These are phyloP conservation scores for Percopsis omiscomaycus DNA, from an alignment of 2,797 vertebrate species.

Conservation along the genomic window DNA sequence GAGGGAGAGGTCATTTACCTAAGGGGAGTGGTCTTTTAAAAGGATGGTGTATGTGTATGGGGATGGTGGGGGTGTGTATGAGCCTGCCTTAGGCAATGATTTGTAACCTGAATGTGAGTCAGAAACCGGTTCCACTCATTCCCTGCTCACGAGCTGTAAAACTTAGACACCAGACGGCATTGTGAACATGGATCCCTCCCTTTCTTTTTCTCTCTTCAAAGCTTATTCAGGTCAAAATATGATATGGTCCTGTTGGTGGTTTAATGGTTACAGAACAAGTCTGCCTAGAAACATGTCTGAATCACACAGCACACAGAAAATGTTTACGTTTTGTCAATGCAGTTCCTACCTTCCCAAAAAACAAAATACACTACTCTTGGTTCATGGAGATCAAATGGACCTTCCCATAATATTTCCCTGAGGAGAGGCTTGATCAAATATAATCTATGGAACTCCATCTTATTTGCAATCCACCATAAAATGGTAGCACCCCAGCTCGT, in stretches of 20 bases:
- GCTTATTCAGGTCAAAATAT: conserved; percentile 55
- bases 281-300: too few relatives aligned
- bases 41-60: not conserved
- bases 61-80: conserved; percentile 14
- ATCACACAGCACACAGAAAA: too few relatives aligned
- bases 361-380: not conserved
- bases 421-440: too few relatives aligned
- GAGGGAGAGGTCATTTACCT: conserved; percentile 42
- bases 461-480: too few relatives aligned
- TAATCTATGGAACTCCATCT: too few relatives aligned
- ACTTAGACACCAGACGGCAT: conserved; percentile 44
- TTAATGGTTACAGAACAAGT: conserved; percentile 18
- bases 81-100: not conserved
- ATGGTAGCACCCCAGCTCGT: too few relatives aligned
- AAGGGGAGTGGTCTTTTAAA: conserved; percentile 51
- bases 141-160: not conserved
- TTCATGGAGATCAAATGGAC: too few relatives aligned
- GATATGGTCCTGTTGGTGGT: conserved; percentile 30
- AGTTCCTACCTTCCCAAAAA: not conserved
- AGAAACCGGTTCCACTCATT: conserved; percentile 53
- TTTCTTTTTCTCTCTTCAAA: conserved; percentile 34
- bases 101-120: too few relatives aligned
- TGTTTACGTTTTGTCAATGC: too few relatives aligned
- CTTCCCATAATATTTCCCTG: too few relatives aligned
- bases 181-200: conserved; percentile 47